Base-by-base conservation (phyloP, 2,113 vertebrate genomes). In the Poecile atricapillus region DNA sequence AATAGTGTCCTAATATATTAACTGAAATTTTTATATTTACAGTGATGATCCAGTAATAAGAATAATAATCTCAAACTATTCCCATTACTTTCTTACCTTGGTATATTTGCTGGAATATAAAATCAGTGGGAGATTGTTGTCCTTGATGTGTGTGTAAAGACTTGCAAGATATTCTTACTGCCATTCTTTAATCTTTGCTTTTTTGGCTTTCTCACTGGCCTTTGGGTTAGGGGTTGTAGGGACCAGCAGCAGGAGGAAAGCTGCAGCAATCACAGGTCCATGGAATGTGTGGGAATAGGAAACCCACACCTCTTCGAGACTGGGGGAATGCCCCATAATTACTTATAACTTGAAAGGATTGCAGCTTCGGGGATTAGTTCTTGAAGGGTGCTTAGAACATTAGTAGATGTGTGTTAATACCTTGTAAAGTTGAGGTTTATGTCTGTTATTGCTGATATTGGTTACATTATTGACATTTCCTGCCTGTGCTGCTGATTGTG, bases 311-410 rank as follows among this genome's bases (percentile, higher is more conserved):
- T 8, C 22, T 59, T 1, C 4, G 4, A 23, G 24, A 30, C 2
- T 25, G 10, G 13, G 12, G 2, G 9, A n/a, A 7, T 50, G 21
- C 22, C 23, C 27, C 46, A 1, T 5, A 23, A 31, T 12, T 35
- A 0, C 9, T 12, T 21, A 0, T 2, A 56, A 16, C 2, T 1
- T 10, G n/a, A 37, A 25, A 8, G 8, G 11, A 7, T 16, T 63
- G 10, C 23, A 55, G 15, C 27, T 90, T 52, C 27, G 53, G 62
- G 62, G 24, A 47, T 47, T 43, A 65, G 21, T 22, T 80, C 21
- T 25, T 46, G 35, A 60, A 44, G 7, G 5, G 27, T 55, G 52
- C 35, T 88, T 60, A 52, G 79, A n/a, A 76, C 71, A 90, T 55
- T 21, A 53, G 31, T 49, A 43, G 25, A 23, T 31, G 1, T 64